These are phyloP conservation scores for Alethe castanea DNA, from an alignment of 2,113 vertebrate genomes.

Conservation along the genomic window DNA sequence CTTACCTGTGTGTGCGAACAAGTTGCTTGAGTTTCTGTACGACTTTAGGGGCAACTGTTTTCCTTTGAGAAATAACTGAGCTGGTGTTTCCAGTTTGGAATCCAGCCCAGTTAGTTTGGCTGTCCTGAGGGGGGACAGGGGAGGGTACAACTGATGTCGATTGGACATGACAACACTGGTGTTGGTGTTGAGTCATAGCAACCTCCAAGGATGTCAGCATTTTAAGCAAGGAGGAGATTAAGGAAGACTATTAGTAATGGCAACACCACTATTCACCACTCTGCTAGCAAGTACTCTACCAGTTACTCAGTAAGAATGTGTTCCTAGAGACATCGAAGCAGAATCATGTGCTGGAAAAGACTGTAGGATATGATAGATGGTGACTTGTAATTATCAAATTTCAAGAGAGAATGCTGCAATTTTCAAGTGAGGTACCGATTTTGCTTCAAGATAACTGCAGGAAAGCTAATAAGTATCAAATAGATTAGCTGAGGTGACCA, in stretches of 20 bases:
- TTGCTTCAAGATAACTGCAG: neutral
- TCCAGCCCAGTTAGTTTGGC: neutral
- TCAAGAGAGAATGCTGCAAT: neutral
- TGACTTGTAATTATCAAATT: neutral
- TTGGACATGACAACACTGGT: neutral
- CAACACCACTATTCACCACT: neutral
- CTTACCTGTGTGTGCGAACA: neutral
- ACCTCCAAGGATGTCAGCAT: neutral
- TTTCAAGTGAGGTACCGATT: neutral
- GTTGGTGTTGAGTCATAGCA: neutral
- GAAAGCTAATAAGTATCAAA: neutral
- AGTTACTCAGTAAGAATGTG: neutral
- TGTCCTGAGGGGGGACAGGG: neutral
- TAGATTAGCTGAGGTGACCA: neutral
- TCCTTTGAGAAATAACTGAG: neutral
- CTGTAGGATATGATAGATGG: neutral
- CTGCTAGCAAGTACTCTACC: neutral
- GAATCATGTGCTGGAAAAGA: neutral
- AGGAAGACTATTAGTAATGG: neutral
- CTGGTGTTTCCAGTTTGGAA: neutral
- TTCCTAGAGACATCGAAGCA: neutral
- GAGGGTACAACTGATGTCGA: rapidly evolving
- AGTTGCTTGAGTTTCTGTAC: neutral
- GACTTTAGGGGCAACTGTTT: neutral
- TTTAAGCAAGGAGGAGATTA: neutral